phyloP scores from a whole-genome alignment of 2,113 vertebrate species.

The Octodon degus region DNA sequence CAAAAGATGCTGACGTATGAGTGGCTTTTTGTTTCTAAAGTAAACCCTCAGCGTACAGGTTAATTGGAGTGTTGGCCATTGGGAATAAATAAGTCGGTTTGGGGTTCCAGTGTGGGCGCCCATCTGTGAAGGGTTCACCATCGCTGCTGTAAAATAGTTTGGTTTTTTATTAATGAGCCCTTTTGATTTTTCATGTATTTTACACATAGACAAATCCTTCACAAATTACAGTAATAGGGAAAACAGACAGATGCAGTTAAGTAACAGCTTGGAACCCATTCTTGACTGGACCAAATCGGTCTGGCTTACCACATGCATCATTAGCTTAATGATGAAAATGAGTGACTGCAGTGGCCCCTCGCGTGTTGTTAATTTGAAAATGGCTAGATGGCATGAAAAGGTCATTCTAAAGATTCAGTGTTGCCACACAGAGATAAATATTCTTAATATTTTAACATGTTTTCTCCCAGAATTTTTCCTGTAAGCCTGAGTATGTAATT shows the following conservation, averaged over 20 bases:
- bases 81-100: neutral
- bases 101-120: neutral
- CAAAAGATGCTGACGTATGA: neutral
- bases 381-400: neutral
- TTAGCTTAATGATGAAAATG: slow-evolving; percentile 7
- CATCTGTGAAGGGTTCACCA: neutral
- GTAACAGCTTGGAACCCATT: neutral
- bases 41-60: neutral
- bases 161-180: neutral
- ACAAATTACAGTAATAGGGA: neutral
- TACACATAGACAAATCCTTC: neutral
- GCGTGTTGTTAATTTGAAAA: neutral
- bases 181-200: slow-evolving; percentile 1
- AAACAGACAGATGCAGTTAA: neutral
- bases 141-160: neutral
- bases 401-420: slow-evolving; percentile 40
- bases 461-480: slow-evolving; percentile 21
- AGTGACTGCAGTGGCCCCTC: neutral
- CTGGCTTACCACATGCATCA: neutral
- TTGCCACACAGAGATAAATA: neutral
- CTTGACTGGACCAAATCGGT: neutral
- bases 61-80: neutral
- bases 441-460: neutral
- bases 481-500: neutral
- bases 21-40: neutral